A percentile compares a stretch with the other conserved stretches of the same genome.
phyloP scores from a whole-genome alignment of 2,888 invertebrate genomes.

The Cyaniris semiargus region DNA sequence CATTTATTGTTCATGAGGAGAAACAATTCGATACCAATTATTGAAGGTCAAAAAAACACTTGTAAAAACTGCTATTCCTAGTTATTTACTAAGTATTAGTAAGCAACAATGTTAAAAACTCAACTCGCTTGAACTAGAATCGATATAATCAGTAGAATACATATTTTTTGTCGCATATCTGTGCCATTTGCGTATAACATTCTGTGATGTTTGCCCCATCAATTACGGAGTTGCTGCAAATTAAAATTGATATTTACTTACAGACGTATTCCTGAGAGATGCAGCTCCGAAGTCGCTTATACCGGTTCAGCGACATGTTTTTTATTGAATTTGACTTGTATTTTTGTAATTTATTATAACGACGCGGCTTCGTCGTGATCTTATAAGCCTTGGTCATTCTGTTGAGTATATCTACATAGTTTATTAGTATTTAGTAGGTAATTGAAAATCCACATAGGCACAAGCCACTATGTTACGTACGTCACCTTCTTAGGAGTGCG shows the following conservation, averaged over 20 bases:
- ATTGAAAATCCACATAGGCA: too few species aligned
- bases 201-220: not conserved
- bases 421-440: too few species aligned
- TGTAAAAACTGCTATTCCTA: not conserved
- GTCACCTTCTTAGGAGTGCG: too few species aligned
- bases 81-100: not conserved
- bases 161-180: not conserved
- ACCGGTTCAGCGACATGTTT: conserved; percentile 22
- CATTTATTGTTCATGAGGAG: too few species aligned
- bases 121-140: not conserved
- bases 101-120: not conserved
- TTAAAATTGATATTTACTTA: conserved; percentile 14
- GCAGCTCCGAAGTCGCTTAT: conserved; percentile 17
- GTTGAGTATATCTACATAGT: not conserved
- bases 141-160: not conserved
- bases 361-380: not conserved
- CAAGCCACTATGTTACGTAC: too few species aligned
- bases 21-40: too few species aligned
- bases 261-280: conserved; percentile 4
- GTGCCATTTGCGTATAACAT: conserved; percentile 1
- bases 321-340: not conserved
- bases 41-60: too few species aligned
- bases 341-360: not conserved
- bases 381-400: not conserved
- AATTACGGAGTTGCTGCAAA: conserved; percentile 8